Base-by-base conservation (phyloP, 1,140 invertebrate genomes). In the Fragariocoptes setiger region DNA sequence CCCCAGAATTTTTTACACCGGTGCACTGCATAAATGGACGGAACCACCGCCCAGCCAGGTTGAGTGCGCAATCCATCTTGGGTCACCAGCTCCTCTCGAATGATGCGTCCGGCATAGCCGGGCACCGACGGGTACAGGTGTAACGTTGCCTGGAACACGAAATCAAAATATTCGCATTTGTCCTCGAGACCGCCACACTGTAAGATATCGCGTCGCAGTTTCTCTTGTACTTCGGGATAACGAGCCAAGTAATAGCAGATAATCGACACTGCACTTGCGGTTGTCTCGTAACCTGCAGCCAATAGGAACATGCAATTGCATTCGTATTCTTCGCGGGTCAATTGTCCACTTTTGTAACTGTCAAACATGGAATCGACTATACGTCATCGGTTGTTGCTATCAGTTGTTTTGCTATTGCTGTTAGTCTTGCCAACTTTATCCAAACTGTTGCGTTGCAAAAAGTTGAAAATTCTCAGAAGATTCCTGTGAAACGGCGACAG, bases 181-280 rank as follows among this genome's bases (percentile, higher is more conserved):
- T 43, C 21, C 19, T n/a, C 38, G 16, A 40, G 4, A 20, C n/a
- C 19, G 15, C 15, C 16, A 3, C 17, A 19, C 3, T 21, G 14
- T 4, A 20, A 4, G 4, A 48, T 19, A 38, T 46, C 46, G 12
- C n/a, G 37, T 4, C 38, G 31, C 3, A 64, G 47, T 42, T 50
- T 52, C 5, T 55, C 47, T 45, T 65, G 62, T 19, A 60, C 50
- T 3, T 61, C 52, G 18, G 48, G 59, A 49, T 64, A 55, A 12
- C 48, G 51, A 4, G 61, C 55, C 43, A 65, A 51, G 42, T 60
- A 53, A 45, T 62, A 61, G 40, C 58, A 51, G 8, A 57, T 50
- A 45, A 58, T 65, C 4, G 56, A 52, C 5, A 65, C 44, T 0
- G 58, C 52, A 18, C 52, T 61, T 25, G 61, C 57, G 0, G 61